phyloP scores from a whole-genome alignment of 2,797 vertebrate genomes.

The Coracias cyanogaster region DNA sequence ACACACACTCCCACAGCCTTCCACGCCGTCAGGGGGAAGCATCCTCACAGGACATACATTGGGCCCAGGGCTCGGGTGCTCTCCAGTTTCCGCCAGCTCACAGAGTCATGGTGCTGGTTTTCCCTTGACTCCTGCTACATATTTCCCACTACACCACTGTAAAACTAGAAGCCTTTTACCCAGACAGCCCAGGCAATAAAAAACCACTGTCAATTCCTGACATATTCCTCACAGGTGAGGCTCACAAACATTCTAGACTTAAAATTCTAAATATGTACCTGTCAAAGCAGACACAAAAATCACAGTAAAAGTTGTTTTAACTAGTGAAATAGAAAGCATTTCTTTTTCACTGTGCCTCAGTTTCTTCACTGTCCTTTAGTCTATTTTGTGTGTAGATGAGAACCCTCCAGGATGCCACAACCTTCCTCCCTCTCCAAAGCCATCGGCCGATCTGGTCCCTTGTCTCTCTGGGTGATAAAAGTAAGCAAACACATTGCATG shows the following conservation, averaged over 20 bases:
- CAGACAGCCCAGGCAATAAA: not conserved
- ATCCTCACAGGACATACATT: not conserved
- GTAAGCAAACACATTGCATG: not conserved
- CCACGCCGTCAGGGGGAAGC: fast-evolving
- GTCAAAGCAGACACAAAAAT: not conserved
- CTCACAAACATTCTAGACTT: not conserved
- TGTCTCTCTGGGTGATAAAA: not conserved
- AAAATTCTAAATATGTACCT: not conserved
- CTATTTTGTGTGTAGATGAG: not conserved
- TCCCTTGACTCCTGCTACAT: not conserved
- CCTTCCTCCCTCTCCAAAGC: not conserved
- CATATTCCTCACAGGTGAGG: not conserved
- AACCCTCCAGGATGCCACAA: not conserved
- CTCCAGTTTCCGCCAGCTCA: not conserved
- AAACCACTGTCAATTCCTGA: not conserved
- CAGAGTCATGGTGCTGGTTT: not conserved
- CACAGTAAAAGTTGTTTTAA: not conserved
- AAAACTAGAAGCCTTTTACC: not conserved
- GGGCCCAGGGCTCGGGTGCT: not conserved
- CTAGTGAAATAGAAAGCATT: not conserved
- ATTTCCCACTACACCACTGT: not conserved
- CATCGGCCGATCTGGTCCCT: not conserved
- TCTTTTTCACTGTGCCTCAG: not conserved
- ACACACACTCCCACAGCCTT: not conserved
- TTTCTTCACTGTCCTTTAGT: not conserved